Evolutionary conservation across 2,888 invertebrate species (phyloP).

Genomic region (Stenoptilia bipunctidactyla): DNA sequence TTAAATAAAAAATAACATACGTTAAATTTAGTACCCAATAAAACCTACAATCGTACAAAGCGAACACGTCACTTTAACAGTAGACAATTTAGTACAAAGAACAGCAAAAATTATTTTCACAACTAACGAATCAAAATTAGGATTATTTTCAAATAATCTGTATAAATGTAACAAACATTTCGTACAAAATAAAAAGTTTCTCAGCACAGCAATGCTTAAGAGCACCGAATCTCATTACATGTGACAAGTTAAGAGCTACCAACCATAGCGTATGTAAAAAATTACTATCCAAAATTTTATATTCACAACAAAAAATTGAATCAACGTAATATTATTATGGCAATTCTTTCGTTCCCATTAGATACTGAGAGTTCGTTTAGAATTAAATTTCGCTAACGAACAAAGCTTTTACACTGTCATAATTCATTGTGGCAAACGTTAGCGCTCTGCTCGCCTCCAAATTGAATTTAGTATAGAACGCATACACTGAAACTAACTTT

Average conservation of each 20-base stretch:
- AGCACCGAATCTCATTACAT: slow-evolving; percentile 36
- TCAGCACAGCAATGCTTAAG: slow-evolving; percentile 24
- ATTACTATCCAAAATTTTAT: background rate
- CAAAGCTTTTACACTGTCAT: slow-evolving; percentile 51
- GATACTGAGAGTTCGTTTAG: slow-evolving; percentile 31
- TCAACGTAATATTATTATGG: background rate
- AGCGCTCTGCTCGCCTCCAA: slow-evolving; percentile 31
- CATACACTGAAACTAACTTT: slow-evolving; percentile 1
- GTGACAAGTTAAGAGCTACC: slow-evolving; percentile 26
- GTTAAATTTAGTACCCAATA: too few relatives aligned
- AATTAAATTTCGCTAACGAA: slow-evolving; percentile 44
- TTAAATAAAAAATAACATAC: too few relatives aligned
- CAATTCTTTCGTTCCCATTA: slow-evolving; percentile 26
- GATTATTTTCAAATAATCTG: too few relatives aligned
- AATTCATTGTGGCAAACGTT: slow-evolving; percentile 41
- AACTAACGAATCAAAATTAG: too few relatives aligned
- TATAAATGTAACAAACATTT: too few relatives aligned
- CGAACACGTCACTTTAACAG: too few relatives aligned
- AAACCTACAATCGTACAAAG: too few relatives aligned
- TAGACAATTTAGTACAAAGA: too few relatives aligned
- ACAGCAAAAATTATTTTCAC: too few relatives aligned
- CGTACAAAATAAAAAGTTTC: too few relatives aligned
- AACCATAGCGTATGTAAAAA: slow-evolving; percentile 12
- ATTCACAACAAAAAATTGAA: background rate
- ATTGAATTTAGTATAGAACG: slow-evolving; percentile 33